These are phyloP conservation scores for Ochropleura plecta DNA, from an alignment of 2,888 invertebrate genomes.

Conservation along the genomic window DNA sequence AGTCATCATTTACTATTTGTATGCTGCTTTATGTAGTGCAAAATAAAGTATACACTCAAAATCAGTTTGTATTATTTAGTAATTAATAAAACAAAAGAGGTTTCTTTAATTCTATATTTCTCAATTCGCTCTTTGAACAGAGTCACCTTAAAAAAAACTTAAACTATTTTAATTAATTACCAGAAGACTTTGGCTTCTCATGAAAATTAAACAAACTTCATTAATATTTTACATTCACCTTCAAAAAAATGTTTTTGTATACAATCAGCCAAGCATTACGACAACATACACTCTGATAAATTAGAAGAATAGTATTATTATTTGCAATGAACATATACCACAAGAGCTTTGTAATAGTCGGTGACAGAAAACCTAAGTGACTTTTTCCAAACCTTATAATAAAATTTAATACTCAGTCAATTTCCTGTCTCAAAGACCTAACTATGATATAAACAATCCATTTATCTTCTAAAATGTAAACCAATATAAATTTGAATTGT, in stretches of 20 bases:
- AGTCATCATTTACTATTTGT: constrained; percentile 67
- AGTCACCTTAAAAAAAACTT: constrained; percentile 73
- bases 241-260: constrained; percentile 44
- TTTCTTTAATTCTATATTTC: constrained; percentile 70
- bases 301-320: constrained; percentile 46
- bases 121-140: constrained; percentile 75
- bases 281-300: constrained; percentile 52
- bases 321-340: constrained; percentile 51
- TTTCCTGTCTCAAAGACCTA: constrained; percentile 56
- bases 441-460: constrained; percentile 35
- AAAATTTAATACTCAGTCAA: constrained; percentile 56
- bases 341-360: constrained; percentile 27
- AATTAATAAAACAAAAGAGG: constrained; percentile 54
- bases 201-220: constrained; percentile 79
- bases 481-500: constrained; percentile 41
- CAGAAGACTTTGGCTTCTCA: constrained; percentile 89
- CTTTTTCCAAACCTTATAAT: constrained; percentile 25
- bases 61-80: constrained; percentile 25
- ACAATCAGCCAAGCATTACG: constrained; percentile 56
- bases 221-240: constrained; percentile 68
- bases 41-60: constrained; percentile 62
- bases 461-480: constrained; percentile 43
- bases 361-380: constrained; percentile 52
- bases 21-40: constrained; percentile 64
- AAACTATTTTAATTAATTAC: constrained; percentile 77